Conservation (phyloP, 2,888 invertebrate genomes). For the Deilephila porcellus region DNA sequence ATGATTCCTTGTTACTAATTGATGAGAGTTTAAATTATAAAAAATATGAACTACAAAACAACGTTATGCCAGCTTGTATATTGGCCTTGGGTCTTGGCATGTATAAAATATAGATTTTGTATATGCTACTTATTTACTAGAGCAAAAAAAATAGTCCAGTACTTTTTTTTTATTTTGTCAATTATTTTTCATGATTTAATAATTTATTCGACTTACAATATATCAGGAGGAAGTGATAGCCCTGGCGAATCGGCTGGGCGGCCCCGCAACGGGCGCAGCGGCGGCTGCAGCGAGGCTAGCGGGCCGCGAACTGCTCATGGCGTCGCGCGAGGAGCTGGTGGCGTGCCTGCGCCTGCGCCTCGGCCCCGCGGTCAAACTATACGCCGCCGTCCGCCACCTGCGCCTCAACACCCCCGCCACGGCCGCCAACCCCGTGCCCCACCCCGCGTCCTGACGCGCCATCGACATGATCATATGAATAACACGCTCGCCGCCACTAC, state of each 20-base stretch:
- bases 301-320: constrained; percentile 92
- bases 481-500: not conserved
- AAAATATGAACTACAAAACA: too few species aligned
- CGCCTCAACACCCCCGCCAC: constrained; percentile 46
- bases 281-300: constrained; percentile 86
- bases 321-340: constrained; percentile 92
- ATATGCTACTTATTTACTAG: too few species aligned
- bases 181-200: too few species aligned
- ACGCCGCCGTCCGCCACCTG: constrained; percentile 67
- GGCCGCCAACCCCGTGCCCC: constrained; percentile 7
- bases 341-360: constrained; percentile 90
- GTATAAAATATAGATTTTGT: too few species aligned
- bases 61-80: too few species aligned
- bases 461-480: constrained; percentile 12
- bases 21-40: too few species aligned
- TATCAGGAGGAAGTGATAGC: constrained; percentile 71
- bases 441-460: constrained; percentile 4
- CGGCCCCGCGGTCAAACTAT: constrained; percentile 91
- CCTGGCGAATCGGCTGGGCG: constrained; percentile 64
- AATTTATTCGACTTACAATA: too few species aligned
- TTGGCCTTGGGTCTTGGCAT: too few species aligned
- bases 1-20: too few species aligned
- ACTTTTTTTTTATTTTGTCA: too few species aligned
- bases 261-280: constrained; percentile 61
- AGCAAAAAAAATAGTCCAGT: too few species aligned